Evolutionary conservation across 2,113 vertebrate species (phyloP).

Genomic region (Galbula dea): DNA sequence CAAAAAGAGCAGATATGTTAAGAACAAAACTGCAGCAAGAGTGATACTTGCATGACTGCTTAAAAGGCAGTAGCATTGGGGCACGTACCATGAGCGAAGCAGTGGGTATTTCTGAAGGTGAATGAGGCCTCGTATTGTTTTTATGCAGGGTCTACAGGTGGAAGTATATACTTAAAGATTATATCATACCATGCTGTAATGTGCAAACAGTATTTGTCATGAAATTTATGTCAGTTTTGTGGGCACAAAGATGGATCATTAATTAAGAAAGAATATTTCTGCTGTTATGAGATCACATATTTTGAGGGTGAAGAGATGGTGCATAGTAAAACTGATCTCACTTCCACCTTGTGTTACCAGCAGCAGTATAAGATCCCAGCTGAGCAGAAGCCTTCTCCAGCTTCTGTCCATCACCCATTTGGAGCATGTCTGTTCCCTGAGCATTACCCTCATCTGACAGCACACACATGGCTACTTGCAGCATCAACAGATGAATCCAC

Average conservation of each 20-base stretch:
- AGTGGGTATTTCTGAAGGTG: not conserved
- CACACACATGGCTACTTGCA: not conserved
- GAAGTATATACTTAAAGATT: constrained; percentile 6
- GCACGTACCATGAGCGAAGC: not conserved
- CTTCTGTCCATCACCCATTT: not conserved
- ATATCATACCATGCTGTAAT: not conserved
- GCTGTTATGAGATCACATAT: not conserved
- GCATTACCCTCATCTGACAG: not conserved
- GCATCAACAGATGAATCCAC: not conserved
- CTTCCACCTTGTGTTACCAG: not conserved
- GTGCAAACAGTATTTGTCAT: not conserved
- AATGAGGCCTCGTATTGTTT: not conserved
- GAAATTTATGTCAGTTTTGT: constrained; percentile 9
- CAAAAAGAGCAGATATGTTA: not conserved
- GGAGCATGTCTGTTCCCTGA: not conserved
- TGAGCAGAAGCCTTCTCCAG: not conserved
- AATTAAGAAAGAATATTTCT: not conserved
- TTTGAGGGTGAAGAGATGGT: not conserved
- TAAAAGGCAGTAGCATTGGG: not conserved
- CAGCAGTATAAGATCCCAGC: not conserved
- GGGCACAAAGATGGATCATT: not conserved
- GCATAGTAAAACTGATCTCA: not conserved
- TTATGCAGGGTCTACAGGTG: not conserved
- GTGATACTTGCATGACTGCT: not conserved
- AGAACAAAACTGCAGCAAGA: not conserved